A percentile compares a stretch with the other conserved stretches of the same genome.
Evolutionary conservation across 2,888 invertebrate genomes (phyloP).

Genomic region (Caenorhabditis sp.): DNA sequence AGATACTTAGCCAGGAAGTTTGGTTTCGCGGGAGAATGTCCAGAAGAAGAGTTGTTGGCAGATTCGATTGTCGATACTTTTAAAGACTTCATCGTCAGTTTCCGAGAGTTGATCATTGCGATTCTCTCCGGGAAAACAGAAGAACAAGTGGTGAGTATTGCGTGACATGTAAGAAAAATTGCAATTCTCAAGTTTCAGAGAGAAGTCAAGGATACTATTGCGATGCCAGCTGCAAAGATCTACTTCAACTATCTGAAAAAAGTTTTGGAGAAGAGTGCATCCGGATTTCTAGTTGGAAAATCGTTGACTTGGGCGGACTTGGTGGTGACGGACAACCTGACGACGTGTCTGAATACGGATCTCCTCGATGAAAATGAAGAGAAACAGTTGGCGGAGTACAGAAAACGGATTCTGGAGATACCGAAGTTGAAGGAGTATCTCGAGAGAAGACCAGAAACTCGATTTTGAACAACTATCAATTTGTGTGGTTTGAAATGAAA

Average conservation of each 20-base stretch:
- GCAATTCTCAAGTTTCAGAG: constrained; percentile 19
- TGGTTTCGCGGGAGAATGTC: constrained; percentile 27
- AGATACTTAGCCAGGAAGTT: constrained; percentile 36
- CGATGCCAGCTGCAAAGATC: constrained; percentile 17
- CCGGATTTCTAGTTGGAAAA: constrained; percentile 48
- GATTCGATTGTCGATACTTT: constrained; percentile 15
- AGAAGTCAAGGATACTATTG: constrained; percentile 8
- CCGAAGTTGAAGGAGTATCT: constrained; percentile 38
- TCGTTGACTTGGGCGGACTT: constrained; percentile 51
- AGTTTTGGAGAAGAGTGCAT: constrained; percentile 32
- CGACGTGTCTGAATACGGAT: constrained; percentile 14
- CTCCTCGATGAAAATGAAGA: constrained; percentile 7
- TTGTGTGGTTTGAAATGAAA: background rate
- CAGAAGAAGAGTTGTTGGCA: constrained; percentile 19
- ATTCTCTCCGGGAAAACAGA: constrained; percentile 2
- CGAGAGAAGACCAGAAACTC: constrained; percentile 28
- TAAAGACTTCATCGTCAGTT: constrained; percentile 15
- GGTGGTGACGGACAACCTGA: constrained; percentile 47
- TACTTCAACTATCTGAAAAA: constrained; percentile 26
- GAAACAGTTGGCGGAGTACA: constrained; percentile 4
- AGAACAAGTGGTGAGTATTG: background rate
- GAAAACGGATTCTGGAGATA: constrained; percentile 11
- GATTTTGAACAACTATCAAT: constrained; percentile 28
- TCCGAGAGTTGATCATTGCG: background rate
- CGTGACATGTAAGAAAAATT: background rate